These are phyloP conservation scores for Tetranychus piercei DNA, from an alignment of 2,888 invertebrate species.

Conservation along the genomic window DNA sequence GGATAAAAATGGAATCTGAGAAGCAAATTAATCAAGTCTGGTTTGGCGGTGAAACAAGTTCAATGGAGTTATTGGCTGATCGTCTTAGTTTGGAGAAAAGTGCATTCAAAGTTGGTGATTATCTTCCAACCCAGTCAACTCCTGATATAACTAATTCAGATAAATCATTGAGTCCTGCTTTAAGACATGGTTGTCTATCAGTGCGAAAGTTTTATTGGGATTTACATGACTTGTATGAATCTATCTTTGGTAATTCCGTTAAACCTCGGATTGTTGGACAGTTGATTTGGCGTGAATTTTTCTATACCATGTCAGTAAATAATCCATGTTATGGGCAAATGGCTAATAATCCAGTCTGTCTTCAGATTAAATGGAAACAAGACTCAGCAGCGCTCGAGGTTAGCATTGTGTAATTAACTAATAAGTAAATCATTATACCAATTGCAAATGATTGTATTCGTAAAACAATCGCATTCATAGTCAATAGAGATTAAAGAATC, in stretches of 20 bases:
- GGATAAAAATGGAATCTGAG: slow-evolving; percentile 6
- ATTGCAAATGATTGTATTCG: too few relatives aligned
- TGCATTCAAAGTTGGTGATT: slow-evolving; percentile 6
- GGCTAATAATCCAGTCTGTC: slow-evolving; percentile 71
- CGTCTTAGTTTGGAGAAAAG: not conserved
- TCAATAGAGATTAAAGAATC: not conserved
- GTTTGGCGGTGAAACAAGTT: slow-evolving; percentile 64
- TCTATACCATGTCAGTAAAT: slow-evolving; percentile 43
- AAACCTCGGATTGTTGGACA: slow-evolving; percentile 63
- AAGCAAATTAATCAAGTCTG: slow-evolving; percentile 36
- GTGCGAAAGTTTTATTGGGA: slow-evolving; percentile 61
- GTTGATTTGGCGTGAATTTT: slow-evolving; percentile 22
- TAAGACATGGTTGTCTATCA: slow-evolving; percentile 56
- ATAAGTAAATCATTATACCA: too few relatives aligned
- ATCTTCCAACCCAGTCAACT: not conserved
- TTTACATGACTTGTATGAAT: slow-evolving; percentile 45
- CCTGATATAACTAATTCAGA: not conserved
- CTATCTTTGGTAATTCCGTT: not conserved
- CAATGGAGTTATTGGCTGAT: slow-evolving; percentile 38
- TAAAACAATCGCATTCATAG: not conserved
- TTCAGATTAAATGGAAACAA: slow-evolving; percentile 49
- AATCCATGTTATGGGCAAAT: slow-evolving; percentile 73
- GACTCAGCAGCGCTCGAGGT: not conserved
- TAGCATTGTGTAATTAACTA: not conserved
- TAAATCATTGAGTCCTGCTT: slow-evolving; percentile 49